Percentiles rank a stretch among this genome's conserved stretches.
These are phyloP conservation scores for Leptopilina drosophilae DNA, from an alignment of 2,888 invertebrate genomes.

Conservation along the genomic window DNA sequence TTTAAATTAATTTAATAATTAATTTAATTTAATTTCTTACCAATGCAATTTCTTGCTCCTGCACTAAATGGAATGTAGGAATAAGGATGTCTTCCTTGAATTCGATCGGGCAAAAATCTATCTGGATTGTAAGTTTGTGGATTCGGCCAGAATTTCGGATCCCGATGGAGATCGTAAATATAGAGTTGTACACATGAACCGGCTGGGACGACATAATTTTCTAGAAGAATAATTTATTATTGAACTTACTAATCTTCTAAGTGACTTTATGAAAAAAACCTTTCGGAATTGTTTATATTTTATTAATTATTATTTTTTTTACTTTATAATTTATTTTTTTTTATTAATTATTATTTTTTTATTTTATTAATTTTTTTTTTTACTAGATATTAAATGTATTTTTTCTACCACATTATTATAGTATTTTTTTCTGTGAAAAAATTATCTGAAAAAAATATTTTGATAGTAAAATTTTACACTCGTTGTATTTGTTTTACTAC, in stretches of 20 bases:
- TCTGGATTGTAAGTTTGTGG: conserved; percentile 83
- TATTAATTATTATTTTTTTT: too few species aligned
- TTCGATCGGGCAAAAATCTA: conserved; percentile 81
- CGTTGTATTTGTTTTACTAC: too few species aligned
- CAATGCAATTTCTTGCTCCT: conserved; percentile 84
- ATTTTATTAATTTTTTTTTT: too few species aligned
- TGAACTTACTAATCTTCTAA: too few species aligned
- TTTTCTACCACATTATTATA: conserved; percentile 33
- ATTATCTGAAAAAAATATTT: conserved; percentile 43
- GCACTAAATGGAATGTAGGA: conserved; percentile 84
- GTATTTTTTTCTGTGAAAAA: conserved; percentile 40
- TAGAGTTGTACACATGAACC: conserved; percentile 79
- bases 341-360: too few species aligned
- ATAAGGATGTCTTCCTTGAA: conserved; percentile 79
- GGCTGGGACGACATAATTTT: conserved; percentile 78
- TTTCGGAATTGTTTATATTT: too few species aligned
- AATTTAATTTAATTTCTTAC: conserved; percentile 68
- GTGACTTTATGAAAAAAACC: too few species aligned
- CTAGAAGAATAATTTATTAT: conserved; percentile 63
- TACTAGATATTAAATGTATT: neutral
- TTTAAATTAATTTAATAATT: neutral
- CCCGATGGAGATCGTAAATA: conserved; percentile 82
- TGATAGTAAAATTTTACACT: too few species aligned
- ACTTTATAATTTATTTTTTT: too few species aligned
- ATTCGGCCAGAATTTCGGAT: conserved; percentile 81